These are phyloP conservation scores for Spea bombifrons DNA, from an alignment of 2,113 vertebrate species.

Conservation along the genomic window DNA sequence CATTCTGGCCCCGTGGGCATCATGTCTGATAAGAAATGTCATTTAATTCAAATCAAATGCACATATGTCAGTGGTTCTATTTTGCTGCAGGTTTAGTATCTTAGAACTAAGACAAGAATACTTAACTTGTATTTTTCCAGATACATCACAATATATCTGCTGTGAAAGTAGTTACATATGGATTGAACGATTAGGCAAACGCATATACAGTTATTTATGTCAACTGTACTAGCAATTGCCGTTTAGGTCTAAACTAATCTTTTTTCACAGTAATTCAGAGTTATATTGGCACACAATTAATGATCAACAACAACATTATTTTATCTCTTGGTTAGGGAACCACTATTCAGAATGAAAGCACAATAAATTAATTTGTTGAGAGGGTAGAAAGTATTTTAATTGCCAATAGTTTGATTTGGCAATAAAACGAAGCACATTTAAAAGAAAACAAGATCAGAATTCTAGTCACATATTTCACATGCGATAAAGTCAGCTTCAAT, in stretches of 20 bases:
- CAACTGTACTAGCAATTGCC: neutral
- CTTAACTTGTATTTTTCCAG: neutral
- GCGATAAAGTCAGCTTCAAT: slow-evolving; percentile 7
- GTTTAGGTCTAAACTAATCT: neutral
- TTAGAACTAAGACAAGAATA: too few relatives aligned
- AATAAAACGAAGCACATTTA: slow-evolving; percentile 1
- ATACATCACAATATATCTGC: neutral
- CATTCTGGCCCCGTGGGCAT: too few relatives aligned
- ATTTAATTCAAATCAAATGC: neutral
- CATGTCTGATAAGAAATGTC: neutral
- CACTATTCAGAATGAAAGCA: neutral
- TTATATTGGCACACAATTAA: neutral
- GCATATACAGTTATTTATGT: neutral
- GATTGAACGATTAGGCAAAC: neutral
- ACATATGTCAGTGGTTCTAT: neutral
- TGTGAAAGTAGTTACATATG: neutral
- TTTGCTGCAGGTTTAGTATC: too few relatives aligned
- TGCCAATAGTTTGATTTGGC: slow-evolving; percentile 11
- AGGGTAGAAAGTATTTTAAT: slow-evolving; percentile 11
- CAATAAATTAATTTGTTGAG: neutral
- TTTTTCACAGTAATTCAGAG: neutral
- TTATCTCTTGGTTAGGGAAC: neutral
- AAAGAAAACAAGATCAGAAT: slow-evolving; percentile 2
- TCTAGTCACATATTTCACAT: slow-evolving; percentile 16
- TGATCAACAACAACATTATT: neutral